phyloP scores from a whole-genome alignment of 2,113 vertebrate species.

The Anoplopoma fimbria region DNA sequence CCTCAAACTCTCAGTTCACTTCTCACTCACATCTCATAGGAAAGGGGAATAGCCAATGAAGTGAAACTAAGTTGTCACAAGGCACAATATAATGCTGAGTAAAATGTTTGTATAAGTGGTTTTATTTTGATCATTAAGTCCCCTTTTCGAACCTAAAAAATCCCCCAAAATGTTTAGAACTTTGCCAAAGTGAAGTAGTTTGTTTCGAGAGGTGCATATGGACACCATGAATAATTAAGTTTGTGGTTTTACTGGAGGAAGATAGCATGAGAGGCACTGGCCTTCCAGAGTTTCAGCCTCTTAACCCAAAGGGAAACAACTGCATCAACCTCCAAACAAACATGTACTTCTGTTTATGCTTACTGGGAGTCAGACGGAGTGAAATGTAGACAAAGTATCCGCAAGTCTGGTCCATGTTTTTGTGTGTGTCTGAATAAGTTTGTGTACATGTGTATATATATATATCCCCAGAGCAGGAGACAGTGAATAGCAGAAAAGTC shows the following conservation, averaged over 20 bases:
- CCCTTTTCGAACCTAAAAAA: not conserved
- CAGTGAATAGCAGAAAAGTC: too few species aligned
- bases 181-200: not conserved
- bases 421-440: too few species aligned
- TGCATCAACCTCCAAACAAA: constrained; percentile 9
- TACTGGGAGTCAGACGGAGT: not conserved
- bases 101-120: not conserved
- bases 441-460: too few species aligned
- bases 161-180: not conserved
- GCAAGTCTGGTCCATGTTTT: not conserved
- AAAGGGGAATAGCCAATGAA: constrained; percentile 14
- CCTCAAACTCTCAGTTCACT: constrained; percentile 27
- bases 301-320: constrained; percentile 21
- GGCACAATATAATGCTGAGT: not conserved
- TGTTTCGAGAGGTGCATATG: not conserved
- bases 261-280: not conserved
- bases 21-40: constrained; percentile 32
- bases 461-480: too few species aligned
- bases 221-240: constrained; percentile 49
- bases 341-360: not conserved
- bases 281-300: not conserved
- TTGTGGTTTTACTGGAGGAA: constrained; percentile 20
- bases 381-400: not conserved
- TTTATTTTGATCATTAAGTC: constrained; percentile 2
- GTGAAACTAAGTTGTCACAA: constrained; percentile 23